Evolutionary conservation across 1,140 invertebrate species (phyloP), one percentile per base, ranked within the genome.

Genomic region (Oryctes rhinoceros): DNA sequence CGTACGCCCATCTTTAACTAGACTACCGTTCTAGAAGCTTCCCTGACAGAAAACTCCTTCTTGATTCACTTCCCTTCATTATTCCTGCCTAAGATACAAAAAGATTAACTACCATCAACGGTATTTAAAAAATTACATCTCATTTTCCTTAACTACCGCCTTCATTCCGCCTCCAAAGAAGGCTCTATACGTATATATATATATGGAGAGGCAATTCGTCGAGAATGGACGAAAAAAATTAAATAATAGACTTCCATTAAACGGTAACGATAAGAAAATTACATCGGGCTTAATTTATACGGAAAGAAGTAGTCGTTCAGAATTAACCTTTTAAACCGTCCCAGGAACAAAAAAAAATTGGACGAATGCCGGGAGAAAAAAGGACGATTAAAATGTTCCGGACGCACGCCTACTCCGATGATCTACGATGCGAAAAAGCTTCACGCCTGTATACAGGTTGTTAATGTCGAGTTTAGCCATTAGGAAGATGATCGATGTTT

Each of bases 261-360:
- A 59, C 53, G 53, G 53, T 18, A 59, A 15, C 53, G 53, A 59
- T 59, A 59, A 59, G 53, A 59, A 59, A 59, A 59, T 59, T 59
- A 59, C 53, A 59, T 59, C 53, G 53, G 53, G 53, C 53, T 59
- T 59, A 59, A 59, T 59, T 59, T 59, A 59, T 59, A 59, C 53
- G 53, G 53, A 18, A 59, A 15, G 53, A 59, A 59, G 53, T 59
- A 59, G 53, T 59, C 53, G n/a, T 59, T 59, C 53, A 15, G 53
- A 59, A 59, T 59, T 59, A 59, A 59, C 53, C 53, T 59, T 59
- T 59, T 59, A 59, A 59, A 18, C 53, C 53, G 53, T 59, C n/a
- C 53, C 53, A 18, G 18, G 53, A 59, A 59, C n/a, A 59, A 59
- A 59, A 59, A 59, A 59, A 59, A 59, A 59, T 59, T 59, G 53